Percentiles rank a stretch among this genome's conserved stretches.
Evolutionary conservation across 2,888 invertebrate genomes (phyloP).

Genomic region (Neoitamus cyanurus): DNA sequence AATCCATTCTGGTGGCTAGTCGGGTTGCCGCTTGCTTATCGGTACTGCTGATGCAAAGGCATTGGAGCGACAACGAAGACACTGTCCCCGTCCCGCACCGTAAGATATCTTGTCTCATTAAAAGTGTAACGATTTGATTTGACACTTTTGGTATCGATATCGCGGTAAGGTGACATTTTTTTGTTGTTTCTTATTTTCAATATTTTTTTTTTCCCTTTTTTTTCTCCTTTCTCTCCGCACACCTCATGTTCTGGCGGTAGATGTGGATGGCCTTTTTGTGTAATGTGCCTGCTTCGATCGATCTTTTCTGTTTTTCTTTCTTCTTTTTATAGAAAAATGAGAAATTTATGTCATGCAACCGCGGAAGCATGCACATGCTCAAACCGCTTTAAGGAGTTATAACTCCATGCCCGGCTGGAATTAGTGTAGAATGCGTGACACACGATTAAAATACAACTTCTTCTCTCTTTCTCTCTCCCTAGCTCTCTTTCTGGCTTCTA

Average conservation of each 20-base stretch:
- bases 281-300: background rate
- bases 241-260: background rate
- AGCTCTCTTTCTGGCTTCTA: too few species aligned
- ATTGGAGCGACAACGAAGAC: background rate
- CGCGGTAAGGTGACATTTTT: background rate
- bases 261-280: background rate
- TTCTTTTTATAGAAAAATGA: background rate
- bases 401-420: too few species aligned
- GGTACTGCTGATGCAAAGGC: background rate
- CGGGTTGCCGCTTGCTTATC: background rate
- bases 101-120: background rate
- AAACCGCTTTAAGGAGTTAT: background rate
- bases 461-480: too few species aligned
- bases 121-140: background rate
- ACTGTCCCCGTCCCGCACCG: background rate
- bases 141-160: slow-evolving; percentile 1
- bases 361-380: background rate
- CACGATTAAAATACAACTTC: too few species aligned
- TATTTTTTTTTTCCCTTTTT: background rate
- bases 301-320: background rate
- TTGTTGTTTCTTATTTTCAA: background rate
- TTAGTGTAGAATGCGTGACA: too few species aligned
- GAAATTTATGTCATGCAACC: background rate
- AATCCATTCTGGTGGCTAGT: background rate
- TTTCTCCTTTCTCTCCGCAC: background rate